phyloP scores from a whole-genome alignment of 2,888 invertebrate species.

The Macrophya alboannulata region DNA sequence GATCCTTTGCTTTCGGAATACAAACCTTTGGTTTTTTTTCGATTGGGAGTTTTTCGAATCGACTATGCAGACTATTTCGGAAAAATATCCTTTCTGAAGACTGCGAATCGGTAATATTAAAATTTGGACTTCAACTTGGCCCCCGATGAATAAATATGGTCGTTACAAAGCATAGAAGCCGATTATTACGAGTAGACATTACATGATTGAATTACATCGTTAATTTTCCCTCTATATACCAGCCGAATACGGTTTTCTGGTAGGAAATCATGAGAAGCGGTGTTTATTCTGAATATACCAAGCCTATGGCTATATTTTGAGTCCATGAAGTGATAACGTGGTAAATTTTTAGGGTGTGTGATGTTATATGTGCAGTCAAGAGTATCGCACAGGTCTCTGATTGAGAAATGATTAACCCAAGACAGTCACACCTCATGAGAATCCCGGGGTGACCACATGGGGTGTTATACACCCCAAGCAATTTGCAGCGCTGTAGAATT shows the following conservation, averaged over 20 bases:
- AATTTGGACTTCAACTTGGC: not conserved
- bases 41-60: no score
- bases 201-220: constrained; percentile 1
- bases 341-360: not conserved
- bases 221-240: not conserved
- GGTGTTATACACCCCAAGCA: no score
- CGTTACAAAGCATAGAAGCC: not conserved
- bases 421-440: no score
- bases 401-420: not conserved
- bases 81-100: no score
- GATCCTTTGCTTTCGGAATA: no score
- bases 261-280: not conserved
- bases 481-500: no score
- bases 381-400: not conserved
- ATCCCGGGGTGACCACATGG: no score
- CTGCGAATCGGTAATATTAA: no score
- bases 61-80: no score
- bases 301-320: not conserved
- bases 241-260: not conserved
- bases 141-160: not conserved
- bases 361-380: not conserved
- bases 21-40: no score
- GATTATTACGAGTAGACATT: not conserved
- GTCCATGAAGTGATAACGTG: not conserved
- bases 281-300: constrained; percentile 11